Conservation (phyloP, 2,113 vertebrate genomes). For the Centropus unirufus region DNA sequence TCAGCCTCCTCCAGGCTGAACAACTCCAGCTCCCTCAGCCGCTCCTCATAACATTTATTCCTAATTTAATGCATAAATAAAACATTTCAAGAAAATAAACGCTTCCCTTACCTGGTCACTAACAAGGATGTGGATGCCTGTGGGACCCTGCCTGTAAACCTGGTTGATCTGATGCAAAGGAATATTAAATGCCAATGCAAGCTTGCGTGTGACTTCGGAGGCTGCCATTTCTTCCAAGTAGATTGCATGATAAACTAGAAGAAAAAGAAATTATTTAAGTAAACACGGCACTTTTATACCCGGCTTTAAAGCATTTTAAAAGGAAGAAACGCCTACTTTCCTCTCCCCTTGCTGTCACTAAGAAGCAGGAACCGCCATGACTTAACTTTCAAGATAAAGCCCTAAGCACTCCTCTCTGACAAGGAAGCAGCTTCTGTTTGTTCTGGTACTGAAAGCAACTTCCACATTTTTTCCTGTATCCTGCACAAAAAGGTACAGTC, state of each 20-base stretch:
- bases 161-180: constrained; percentile 90
- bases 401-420: background rate
- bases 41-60: too few species aligned
- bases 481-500: background rate
- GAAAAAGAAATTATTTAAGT: background rate
- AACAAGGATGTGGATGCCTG: constrained; percentile 92
- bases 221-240: constrained; percentile 94
- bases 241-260: constrained; percentile 92
- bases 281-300: background rate
- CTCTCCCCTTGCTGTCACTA: background rate
- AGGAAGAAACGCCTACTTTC: background rate
- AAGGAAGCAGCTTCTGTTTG: background rate
- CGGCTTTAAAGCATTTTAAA: background rate
- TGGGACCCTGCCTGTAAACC: constrained; percentile 94
- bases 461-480: background rate
- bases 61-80: background rate
- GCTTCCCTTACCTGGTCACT: constrained; percentile 87
- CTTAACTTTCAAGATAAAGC: background rate
- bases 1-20: too few species aligned
- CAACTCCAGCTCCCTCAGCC: too few species aligned
- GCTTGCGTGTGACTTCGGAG: constrained; percentile 90
- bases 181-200: constrained; percentile 89
- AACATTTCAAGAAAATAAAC: background rate
- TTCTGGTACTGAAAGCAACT: background rate
- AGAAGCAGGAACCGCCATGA: background rate